Evolutionary conservation across 2,888 invertebrate genomes (phyloP), one percentile per base, ranked within the genome.

Genomic region (Orchesellides sinensis): DNA sequence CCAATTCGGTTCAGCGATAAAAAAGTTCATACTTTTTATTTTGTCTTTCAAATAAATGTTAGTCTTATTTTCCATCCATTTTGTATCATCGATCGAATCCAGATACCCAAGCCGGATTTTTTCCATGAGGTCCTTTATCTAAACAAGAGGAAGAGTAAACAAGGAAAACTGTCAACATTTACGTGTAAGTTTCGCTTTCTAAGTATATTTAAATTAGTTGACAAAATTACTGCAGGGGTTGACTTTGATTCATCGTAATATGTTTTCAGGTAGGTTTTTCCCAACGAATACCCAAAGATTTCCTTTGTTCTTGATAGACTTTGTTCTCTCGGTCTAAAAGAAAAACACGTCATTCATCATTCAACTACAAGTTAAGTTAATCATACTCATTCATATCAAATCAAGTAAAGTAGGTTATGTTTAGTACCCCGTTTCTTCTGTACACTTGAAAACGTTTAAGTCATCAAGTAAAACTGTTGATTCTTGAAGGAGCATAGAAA

Each of bases 61-160:
- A 8, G 80, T 80, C 1, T 27, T 32, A 10, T 66, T 17, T 32
- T 80, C 72, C 80, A 79, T 79, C 79, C 79, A 79, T 0, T 69
- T 29, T 2, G 27, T 61, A 14, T 49, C 19, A 6, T 47, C 29
- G 23, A 79, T 72, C 0, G 47, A 35, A 19, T 72, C 56, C 4
- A 63, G 40, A 35, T 79, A 79, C 21, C 70, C 69, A 17, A 35
- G 6, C n/a, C 70, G 14, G 0, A 78, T 78, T 5, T 68, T 35
- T 3, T n/a, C 10, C 35, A 78, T 45, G 4, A 78, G 63, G 6
- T 25, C 17, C 17, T 78, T 19, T 1, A 78, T 61, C 77, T 78
- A n/a, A 6, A 56, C 32, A 32, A 23, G 8, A 66, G 45, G 17
- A 4, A 35, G 14, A n/a, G 25, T 25, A 25, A 17, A 66, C 21